Conservation (phyloP, 2,888 invertebrate species). For the Mycalesis mineus region DNA sequence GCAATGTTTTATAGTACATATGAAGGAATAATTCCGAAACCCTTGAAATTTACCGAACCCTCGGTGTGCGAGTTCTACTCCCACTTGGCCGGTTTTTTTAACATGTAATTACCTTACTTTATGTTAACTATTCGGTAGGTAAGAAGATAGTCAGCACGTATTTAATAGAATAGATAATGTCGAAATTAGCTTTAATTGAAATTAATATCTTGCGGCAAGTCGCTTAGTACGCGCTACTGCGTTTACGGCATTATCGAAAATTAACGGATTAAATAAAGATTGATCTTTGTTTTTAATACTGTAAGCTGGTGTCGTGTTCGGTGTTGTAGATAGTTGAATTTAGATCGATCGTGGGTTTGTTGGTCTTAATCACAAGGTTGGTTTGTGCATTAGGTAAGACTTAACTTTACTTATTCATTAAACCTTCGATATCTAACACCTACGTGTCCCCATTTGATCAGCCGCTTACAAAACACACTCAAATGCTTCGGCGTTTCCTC, state of each 20-base stretch:
- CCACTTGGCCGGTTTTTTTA: no score
- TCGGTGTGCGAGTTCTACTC: no score
- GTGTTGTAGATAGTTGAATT: conserved; percentile 3
- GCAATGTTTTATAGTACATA: no score
- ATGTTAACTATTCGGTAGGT: no score
- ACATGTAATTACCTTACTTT: no score
- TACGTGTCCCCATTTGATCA: no score
- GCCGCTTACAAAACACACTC: no score
- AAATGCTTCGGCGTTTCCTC: no score
- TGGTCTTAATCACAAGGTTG: background rate
- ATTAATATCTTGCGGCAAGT: background rate
- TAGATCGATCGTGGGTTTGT: background rate
- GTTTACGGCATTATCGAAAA: background rate
- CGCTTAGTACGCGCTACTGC: background rate
- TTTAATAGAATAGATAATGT: background rate
- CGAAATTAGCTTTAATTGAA: background rate
- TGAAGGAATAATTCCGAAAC: no score
- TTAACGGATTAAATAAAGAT: conserved; percentile 4
- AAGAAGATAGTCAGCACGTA: no score
- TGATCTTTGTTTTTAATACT: conserved; percentile 7
- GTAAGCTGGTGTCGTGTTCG: conserved; percentile 1
- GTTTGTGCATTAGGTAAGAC: background rate
- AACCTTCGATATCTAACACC: no score
- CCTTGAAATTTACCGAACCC: no score
- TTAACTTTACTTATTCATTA: background rate